Base-by-base conservation (phyloP, 2,888 invertebrate genomes). In the Microplitis manilae region DNA sequence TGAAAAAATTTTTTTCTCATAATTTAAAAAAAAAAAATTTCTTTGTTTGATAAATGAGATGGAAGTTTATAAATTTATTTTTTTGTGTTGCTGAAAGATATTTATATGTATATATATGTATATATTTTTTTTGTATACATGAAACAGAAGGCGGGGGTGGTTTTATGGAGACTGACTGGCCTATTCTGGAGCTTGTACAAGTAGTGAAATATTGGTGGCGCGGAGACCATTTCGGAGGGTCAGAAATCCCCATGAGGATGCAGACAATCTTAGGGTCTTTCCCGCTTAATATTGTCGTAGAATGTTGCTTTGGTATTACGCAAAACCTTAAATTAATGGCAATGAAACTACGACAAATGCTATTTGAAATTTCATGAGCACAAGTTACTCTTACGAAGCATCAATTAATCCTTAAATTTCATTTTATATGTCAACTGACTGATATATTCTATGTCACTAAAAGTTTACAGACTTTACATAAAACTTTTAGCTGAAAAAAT, bases 131-230 rank as follows among this genome's bases (percentile, higher is more conserved):
- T 59, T 30, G 30, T 30, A 30, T 30, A 30, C 30, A 62, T 72
- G 72, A 38, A 62, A 20, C 62, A 6, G 62, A 39, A 62, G 39
- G 40, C 39, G 40, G 65, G 40, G 65, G 65, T 73, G 65, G 67
- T 73, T 73, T 73, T 73, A 65, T 65, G 65, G 73, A n/a, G 30
- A 50, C 60, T 13, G 65, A 67, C 67, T 65, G 65, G 20, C 50
- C 50, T 65, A 73, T 73, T 73, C 67, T 73, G 13, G 65, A 41
- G 15, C 20, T 20, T 20, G 41, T 30, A 50, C 40, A 30, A 41
- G 64, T 67, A 15, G 65, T 73, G 9, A 40, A 64, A 38, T 39
- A 72, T 72, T 13, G 7, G 6, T 6, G 6, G 20, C 9, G 20
- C 15, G 62, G n/a, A 62, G 15, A 62, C 50, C 9, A 8, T 7